Conservation (phyloP, 2,113 vertebrate genomes). For the Xenus cinereus region DNA sequence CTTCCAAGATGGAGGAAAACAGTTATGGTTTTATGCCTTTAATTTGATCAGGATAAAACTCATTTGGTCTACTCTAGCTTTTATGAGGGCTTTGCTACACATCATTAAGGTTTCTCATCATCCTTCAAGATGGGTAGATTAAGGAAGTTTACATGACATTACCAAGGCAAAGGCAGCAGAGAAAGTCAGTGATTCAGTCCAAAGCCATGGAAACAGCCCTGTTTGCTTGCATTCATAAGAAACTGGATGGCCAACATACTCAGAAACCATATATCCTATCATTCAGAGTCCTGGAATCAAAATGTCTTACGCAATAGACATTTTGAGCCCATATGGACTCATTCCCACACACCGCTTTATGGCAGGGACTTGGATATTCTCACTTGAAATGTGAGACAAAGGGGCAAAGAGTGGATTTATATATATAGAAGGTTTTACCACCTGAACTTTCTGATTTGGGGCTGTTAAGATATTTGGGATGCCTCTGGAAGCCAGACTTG, state of each 20-base stretch:
- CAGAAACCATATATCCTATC: neutral
- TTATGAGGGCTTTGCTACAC: neutral
- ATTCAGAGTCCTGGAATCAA: neutral
- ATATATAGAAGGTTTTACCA: neutral
- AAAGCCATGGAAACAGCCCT: neutral
- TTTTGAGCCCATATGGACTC: neutral
- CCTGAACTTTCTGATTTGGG: neutral
- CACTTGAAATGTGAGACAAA: fast-evolving
- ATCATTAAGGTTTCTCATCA: neutral
- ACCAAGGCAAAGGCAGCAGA: neutral
- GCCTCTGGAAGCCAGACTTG: neutral
- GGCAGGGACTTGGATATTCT: neutral
- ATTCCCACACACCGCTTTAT: neutral
- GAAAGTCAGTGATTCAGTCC: neutral
- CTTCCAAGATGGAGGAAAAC: neutral
- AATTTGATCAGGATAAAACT: neutral
- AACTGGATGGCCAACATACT: neutral
- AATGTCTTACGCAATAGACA: fast-evolving
- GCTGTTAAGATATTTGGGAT: neutral
- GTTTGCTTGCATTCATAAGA: fast-evolving
- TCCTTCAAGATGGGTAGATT: no score
- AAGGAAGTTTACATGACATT: neutral
- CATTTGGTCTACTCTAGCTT: neutral
- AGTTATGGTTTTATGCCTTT: neutral
- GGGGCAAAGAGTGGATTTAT: neutral